Evolutionary conservation across 1,140 invertebrate genomes (phyloP).

Genomic region (Bombus picipes): DNA sequence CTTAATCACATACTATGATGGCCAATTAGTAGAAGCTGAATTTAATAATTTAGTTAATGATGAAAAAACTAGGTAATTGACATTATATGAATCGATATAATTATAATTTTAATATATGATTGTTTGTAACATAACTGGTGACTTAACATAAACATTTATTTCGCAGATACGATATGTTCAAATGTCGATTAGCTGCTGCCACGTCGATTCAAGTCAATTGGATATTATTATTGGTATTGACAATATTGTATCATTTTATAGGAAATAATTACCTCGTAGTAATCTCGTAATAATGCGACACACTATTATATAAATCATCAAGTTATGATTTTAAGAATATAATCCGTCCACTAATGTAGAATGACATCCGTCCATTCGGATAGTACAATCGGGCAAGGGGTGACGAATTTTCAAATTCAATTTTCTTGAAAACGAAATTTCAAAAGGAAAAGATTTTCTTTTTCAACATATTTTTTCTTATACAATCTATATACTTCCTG

Average conservation of each 20-base stretch:
- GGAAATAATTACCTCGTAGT: constrained; percentile 63
- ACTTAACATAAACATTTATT: constrained; percentile 4
- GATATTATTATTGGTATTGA: constrained; percentile 75
- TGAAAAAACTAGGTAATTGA: constrained; percentile 87
- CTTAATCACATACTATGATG: constrained; percentile 96
- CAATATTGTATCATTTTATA: constrained; percentile 66
- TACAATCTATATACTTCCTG: too few relatives aligned
- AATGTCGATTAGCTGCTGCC: constrained; percentile 94
- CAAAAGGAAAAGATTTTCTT: too few relatives aligned
- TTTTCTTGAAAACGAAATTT: too few relatives aligned
- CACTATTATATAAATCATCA: neutral
- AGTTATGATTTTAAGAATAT: neutral
- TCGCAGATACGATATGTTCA: constrained; percentile 91
- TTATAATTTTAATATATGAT: neutral
- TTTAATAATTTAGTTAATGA: constrained; percentile 93
- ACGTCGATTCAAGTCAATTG: constrained; percentile 84
- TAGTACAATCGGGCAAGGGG: too few relatives aligned
- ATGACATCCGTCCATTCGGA: too few relatives aligned
- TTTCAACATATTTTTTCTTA: too few relatives aligned
- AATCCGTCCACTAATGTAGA: constrained; percentile 1
- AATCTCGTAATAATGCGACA: neutral
- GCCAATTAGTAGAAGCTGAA: constrained; percentile 97
- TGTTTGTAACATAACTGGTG: neutral
- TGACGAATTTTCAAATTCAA: too few relatives aligned
- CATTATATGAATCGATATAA: neutral